Percentiles rank a stretch among this genome's conserved stretches.
Conservation (phyloP, 2,797 vertebrate species). For the Mallotus villosus region DNA sequence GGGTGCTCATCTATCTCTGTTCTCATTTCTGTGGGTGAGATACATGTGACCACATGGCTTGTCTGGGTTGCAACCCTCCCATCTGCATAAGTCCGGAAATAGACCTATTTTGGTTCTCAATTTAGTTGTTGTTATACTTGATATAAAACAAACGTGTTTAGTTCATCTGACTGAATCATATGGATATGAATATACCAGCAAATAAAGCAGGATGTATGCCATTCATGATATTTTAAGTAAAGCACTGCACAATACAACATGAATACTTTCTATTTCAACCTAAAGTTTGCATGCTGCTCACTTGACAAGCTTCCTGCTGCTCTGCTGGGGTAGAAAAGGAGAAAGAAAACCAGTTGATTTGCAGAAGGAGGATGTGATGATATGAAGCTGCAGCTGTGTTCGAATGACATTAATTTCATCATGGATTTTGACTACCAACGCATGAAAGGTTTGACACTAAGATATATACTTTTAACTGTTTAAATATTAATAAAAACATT, state of each 20-base stretch:
- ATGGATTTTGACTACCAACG: slow-evolving; percentile 55
- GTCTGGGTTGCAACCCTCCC: not conserved
- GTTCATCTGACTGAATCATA: not conserved
- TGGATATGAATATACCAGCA: not conserved
- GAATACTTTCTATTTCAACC: not conserved
- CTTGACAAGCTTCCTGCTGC: not conserved
- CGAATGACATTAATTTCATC: slow-evolving; percentile 10
- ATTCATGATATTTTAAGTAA: not conserved
- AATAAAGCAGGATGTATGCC: not conserved
- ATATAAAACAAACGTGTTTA: not conserved
- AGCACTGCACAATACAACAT: not conserved
- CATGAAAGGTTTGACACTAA: slow-evolving; percentile 46
- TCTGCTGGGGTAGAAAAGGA: not conserved
- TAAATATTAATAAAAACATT: not conserved
- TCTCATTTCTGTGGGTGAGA: not conserved
- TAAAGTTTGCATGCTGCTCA: not conserved
- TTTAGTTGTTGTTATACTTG: not conserved
- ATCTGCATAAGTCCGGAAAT: not conserved
- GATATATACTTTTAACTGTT: not conserved
- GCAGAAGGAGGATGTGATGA: not conserved
- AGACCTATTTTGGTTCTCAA: not conserved
- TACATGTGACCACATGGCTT: not conserved
- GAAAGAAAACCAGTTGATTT: not conserved
- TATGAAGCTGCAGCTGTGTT: not conserved
- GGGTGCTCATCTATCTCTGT: not conserved